Conservation (phyloP, 2,113 vertebrate species). For the Lophochroa leadbeateri region DNA sequence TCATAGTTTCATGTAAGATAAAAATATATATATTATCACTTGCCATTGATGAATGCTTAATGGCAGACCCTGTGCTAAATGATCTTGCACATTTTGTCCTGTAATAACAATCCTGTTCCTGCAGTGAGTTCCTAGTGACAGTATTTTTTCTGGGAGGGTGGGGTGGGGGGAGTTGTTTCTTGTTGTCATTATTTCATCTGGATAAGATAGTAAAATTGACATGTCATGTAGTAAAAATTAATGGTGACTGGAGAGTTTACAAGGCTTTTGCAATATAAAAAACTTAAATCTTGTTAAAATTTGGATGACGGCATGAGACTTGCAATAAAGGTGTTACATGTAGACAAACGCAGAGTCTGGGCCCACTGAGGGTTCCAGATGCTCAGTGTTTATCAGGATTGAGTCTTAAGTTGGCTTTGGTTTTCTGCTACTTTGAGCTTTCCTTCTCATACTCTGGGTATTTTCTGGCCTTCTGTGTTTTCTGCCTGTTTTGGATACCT, state of each 20-base stretch:
- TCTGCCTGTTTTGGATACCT: not conserved
- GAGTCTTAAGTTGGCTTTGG: not conserved
- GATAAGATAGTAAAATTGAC: not conserved
- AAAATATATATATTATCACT: not conserved
- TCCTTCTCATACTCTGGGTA: not conserved
- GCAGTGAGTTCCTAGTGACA: not conserved
- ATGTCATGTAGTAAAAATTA: rapidly evolving
- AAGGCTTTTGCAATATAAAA: not conserved
- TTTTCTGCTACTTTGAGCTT: not conserved
- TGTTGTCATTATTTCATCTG: not conserved
- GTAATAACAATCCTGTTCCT: not conserved
- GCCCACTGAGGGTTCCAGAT: not conserved
- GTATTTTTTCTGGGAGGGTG: not conserved
- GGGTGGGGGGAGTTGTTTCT: not conserved
- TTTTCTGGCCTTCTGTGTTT: not conserved
- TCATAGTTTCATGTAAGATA: not conserved
- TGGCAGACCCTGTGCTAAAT: not conserved
- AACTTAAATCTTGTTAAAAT: not conserved
- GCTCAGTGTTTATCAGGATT: not conserved
- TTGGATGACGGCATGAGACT: not conserved
- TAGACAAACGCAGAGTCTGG: not conserved
- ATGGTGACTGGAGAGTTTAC: not conserved
- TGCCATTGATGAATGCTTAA: not conserved
- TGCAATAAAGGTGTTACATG: not conserved
- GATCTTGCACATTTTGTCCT: not conserved